phyloP scores from a whole-genome alignment of 1,140 invertebrate species.

The Drosophila takahashii region DNA sequence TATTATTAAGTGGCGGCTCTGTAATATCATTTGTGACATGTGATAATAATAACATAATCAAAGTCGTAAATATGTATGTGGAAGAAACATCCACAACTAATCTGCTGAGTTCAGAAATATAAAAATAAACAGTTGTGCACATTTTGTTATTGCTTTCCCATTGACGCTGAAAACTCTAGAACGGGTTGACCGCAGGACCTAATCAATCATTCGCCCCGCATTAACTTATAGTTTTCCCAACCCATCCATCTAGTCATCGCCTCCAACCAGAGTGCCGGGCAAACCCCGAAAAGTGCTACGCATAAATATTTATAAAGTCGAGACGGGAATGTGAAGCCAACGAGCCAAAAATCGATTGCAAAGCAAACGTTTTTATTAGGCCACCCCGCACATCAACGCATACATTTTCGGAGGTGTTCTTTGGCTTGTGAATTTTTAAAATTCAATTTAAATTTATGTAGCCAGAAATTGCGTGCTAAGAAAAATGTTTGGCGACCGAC shows the following conservation, averaged over 20 bases:
- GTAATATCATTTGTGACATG: no score
- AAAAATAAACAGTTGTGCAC: neutral
- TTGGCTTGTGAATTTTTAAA: constrained; percentile 76
- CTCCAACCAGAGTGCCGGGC: constrained; percentile 7
- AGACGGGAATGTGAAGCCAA: constrained; percentile 40
- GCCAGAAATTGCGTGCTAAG: constrained; percentile 59
- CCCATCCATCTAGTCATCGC: constrained; percentile 19
- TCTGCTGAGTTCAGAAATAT: neutral
- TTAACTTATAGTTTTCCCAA: constrained; percentile 53
- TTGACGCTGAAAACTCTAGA: constrained; percentile 7
- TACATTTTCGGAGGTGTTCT: constrained; percentile 29
- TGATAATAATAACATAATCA: neutral
- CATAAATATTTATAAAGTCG: constrained; percentile 77
- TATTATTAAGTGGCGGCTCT: no score
- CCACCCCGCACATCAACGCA: constrained; percentile 3
- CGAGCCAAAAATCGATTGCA: constrained; percentile 68
- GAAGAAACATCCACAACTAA: neutral
- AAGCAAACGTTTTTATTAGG: constrained; percentile 53
- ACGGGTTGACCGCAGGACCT: constrained; percentile 9
- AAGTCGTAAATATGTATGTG: neutral
- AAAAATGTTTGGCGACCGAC: constrained; percentile 26
- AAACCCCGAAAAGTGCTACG: constrained; percentile 28
- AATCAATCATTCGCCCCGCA: constrained; percentile 37
- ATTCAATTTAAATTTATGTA: constrained; percentile 78
- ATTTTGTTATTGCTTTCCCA: constrained; percentile 42